Conservation (phyloP, 2,888 invertebrate species). For the Scrobipalpa atriplicella region DNA sequence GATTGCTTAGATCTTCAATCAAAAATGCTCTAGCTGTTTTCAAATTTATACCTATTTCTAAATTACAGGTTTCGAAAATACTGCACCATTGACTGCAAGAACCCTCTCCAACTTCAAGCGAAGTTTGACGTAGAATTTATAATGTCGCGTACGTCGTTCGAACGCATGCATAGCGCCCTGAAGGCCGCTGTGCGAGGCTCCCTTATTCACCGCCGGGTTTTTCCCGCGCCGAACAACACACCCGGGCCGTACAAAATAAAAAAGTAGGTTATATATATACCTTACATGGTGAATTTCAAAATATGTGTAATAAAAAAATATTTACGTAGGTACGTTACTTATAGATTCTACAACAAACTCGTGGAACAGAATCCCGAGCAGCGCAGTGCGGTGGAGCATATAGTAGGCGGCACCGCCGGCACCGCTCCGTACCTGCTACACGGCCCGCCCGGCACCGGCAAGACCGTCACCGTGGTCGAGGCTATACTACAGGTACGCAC, state of each 20-base stretch:
- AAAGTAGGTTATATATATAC: not conserved
- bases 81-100: conserved; percentile 38
- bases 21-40: not conserved
- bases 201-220: conserved; percentile 41
- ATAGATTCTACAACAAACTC: conserved; percentile 55
- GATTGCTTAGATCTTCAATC: no score
- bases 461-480: conserved; percentile 80
- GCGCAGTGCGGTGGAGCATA: conserved; percentile 76
- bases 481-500: conserved; percentile 36
- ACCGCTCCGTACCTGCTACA: conserved; percentile 89
- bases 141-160: conserved; percentile 64
- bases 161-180: conserved; percentile 74
- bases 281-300: not conserved
- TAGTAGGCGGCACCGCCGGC: conserved; percentile 79
- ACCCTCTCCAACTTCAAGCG: not conserved
- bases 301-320: not conserved
- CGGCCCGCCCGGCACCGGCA: conserved; percentile 92
- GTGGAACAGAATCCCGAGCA: conserved; percentile 56
- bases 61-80: conserved; percentile 44
- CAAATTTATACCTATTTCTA: not conserved
- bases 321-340: not conserved
- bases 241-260: not conserved
- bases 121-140: conserved; percentile 72
- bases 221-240: not conserved
- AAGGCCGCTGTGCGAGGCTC: conserved; percentile 51